phyloP scores from a whole-genome alignment of 2,797 vertebrate genomes.

The Muscicapa comitata region DNA sequence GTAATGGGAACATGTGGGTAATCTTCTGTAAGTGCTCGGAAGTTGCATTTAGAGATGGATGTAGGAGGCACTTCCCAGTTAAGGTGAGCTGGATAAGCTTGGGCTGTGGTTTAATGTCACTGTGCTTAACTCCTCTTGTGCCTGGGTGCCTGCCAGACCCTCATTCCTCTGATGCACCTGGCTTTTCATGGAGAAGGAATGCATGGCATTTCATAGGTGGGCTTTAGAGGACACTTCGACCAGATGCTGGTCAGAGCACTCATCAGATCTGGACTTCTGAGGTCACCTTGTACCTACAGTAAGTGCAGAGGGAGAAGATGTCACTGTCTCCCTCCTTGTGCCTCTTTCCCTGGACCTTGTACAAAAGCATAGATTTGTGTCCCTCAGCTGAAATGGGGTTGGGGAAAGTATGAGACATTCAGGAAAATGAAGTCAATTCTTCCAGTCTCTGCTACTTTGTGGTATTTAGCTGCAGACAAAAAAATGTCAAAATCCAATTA shows the following conservation, averaged over 20 bases:
- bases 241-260: not conserved
- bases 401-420: not conserved
- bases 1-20: not conserved
- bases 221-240: not conserved
- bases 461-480: not conserved
- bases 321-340: not conserved
- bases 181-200: not conserved
- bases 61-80: not conserved
- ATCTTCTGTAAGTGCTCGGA: not conserved
- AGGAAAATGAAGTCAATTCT: not conserved
- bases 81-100: not conserved
- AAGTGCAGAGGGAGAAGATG: not conserved
- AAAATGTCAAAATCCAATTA: not conserved
- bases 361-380: not conserved
- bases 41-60: not conserved
- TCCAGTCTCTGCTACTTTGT: not conserved
- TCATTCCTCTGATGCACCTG: not conserved
- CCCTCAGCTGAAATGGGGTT: not conserved
- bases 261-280: not conserved
- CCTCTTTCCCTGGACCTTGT: not conserved
- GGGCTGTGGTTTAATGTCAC: not conserved
- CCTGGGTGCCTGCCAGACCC: not conserved
- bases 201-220: not conserved
- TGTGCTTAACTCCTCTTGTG: not conserved
- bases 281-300: not conserved